phyloP scores from a whole-genome alignment of 1,140 invertebrate genomes.

The Drosophila eugracilis region DNA sequence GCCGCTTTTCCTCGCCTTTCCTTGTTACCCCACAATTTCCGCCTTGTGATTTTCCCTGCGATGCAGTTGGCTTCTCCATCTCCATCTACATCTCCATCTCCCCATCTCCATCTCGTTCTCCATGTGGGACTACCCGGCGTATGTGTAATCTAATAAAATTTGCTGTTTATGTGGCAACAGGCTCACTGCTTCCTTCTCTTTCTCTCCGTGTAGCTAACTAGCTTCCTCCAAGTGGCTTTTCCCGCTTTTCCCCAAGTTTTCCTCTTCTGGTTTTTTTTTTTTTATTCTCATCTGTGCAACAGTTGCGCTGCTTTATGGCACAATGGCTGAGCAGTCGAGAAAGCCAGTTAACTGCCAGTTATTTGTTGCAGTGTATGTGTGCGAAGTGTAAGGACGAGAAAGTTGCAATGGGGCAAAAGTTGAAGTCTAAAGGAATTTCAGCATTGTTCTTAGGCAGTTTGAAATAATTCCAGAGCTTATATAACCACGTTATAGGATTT shows the following conservation, averaged over 20 bases:
- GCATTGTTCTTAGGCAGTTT: not conserved
- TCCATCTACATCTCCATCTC: not conserved
- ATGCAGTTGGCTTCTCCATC: slow-evolving; percentile 13
- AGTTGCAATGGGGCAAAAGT: slow-evolving; percentile 5
- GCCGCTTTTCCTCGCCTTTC: not conserved
- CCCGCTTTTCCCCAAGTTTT: not conserved
- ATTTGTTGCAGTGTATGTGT: slow-evolving; percentile 26
- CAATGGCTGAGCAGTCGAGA: slow-evolving; percentile 20
- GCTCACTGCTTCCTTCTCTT: slow-evolving; percentile 40
- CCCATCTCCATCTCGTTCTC: not conserved
- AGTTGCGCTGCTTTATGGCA: slow-evolving; percentile 61
- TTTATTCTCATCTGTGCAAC: slow-evolving; percentile 35
- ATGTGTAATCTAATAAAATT: slow-evolving; percentile 83
- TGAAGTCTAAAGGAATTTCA: not conserved
- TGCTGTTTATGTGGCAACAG: slow-evolving; percentile 81
- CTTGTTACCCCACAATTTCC: slow-evolving; percentile 24
- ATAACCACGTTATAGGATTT: not conserved
- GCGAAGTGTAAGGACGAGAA: not conserved
- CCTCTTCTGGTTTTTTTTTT: not conserved
- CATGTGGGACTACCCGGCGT: slow-evolving; percentile 56
- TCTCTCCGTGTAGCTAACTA: slow-evolving; percentile 19
- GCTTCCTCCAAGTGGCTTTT: slow-evolving; percentile 26
- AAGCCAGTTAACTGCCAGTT: slow-evolving; percentile 54
- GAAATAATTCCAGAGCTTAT: not conserved
- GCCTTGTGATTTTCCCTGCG: slow-evolving; percentile 29